These are phyloP conservation scores for Micrasema longulum DNA, from an alignment of 1,140 invertebrate species.

Conservation along the genomic window DNA sequence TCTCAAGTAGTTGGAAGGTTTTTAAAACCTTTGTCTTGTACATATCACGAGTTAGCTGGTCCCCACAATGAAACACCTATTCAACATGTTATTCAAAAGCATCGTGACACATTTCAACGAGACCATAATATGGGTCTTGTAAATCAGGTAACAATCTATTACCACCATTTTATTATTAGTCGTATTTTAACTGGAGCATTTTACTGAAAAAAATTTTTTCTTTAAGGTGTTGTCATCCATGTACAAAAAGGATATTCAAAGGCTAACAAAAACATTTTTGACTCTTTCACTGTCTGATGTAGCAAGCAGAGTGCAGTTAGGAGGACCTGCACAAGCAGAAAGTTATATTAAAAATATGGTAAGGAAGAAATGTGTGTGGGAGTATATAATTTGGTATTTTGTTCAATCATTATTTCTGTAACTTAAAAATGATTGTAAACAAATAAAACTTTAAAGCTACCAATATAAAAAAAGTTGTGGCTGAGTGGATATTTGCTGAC, in stretches of 20 bases:
- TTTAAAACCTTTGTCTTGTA: constrained; percentile 89
- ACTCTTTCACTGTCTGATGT: constrained; percentile 95
- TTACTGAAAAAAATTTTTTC: no score
- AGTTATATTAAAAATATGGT: constrained; percentile 96
- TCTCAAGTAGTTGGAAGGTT: constrained; percentile 90
- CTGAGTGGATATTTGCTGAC: no score
- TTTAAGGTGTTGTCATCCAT: constrained; percentile 85
- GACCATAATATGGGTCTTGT: constrained; percentile 87
- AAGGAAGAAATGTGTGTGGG: no score
- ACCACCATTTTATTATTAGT: no score
- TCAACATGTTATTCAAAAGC: constrained; percentile 78
- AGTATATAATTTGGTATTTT: no score
- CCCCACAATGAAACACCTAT: constrained; percentile 85
- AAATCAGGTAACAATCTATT: constrained; percentile 71
- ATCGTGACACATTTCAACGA: constrained; percentile 83
- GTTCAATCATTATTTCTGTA: no score
- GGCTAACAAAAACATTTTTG: constrained; percentile 96
- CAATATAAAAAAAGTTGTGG: no score
- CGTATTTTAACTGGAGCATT: no score
- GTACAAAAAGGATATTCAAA: constrained; percentile 97
- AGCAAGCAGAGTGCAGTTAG: constrained; percentile 88
- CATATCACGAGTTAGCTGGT: constrained; percentile 91
- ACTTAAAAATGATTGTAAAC: no score
- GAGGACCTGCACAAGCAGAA: constrained; percentile 89
- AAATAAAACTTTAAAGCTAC: no score